Base-by-base conservation (phyloP, 2,888 invertebrate genomes). In the Notocelia uddmanniana region DNA sequence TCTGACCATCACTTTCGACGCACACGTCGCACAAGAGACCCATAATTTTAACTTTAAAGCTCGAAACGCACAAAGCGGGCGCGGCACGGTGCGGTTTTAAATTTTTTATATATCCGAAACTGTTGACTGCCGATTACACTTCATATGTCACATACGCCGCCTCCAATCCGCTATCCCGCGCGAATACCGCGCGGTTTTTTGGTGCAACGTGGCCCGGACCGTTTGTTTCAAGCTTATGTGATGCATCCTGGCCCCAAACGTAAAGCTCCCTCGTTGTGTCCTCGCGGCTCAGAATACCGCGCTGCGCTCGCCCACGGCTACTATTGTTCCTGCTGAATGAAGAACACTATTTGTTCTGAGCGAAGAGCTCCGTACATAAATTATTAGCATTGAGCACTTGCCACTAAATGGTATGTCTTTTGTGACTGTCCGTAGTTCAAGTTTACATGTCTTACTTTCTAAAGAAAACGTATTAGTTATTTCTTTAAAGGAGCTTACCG, bases 321-420 rank as follows among this genome's bases (percentile, higher is more conserved):
- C 76, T 74, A 81, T 83, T 83, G 83, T 83, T 75, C 76, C 72
- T 58, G 59, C 58, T 71, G 37, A 23, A 77, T 80, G 78, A 82
- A 81, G 77, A 78, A 75, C 71, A 71, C 78, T 80, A 81, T 83
- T 82, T 81, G 81, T 81, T 76, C 77, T 74, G 72, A 76, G 70
- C 74, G 64, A 71, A 69, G 71, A 55, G 52, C 70, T 60, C 77
- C 78, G 79, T 79, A 80, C 79, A 81, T 81, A 76, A 80, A 75
- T 80, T 77, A 81, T 81, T 78, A 79, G 74, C 74, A 75, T 73
- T 57, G 64, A 68, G 69, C 66, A 66, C 70, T 66, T 41, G 52
- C 50, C 64, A 45, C 73, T 68, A 64, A 68, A 76, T 71, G 72
- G 59, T 59, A 23, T 45, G 37, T 71, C 57, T 52, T 69, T 63